A percentile compares a stretch with the other conserved stretches of the same genome.
Evolutionary conservation across 1,140 invertebrate genomes (phyloP).

Genomic region (Calephelis virginiensis): DNA sequence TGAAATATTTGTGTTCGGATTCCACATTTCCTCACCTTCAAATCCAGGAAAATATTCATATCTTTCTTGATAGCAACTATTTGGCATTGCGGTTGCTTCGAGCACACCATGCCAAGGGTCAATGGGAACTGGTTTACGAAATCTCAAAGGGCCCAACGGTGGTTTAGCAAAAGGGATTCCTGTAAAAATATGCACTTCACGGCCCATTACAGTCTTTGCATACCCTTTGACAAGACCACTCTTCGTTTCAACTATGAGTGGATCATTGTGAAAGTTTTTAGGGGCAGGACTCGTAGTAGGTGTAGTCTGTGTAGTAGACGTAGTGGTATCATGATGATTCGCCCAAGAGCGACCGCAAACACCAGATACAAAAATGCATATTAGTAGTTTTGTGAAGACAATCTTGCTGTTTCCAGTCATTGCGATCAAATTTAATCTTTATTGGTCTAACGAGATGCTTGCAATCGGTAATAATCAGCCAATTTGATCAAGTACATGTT

Average conservation of each 20-base stretch:
- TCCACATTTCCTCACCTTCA: conserved; percentile 97
- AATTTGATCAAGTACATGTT: conserved; percentile 64
- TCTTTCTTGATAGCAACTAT: conserved; percentile 91
- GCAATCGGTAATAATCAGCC: conserved; percentile 65
- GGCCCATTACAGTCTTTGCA: conserved; percentile 86
- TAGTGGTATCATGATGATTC: conserved; percentile 75
- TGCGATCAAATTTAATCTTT: conserved; percentile 33
- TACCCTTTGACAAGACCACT: conserved; percentile 88
- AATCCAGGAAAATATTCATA: conserved; percentile 94
- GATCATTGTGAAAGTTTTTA: conserved; percentile 82
- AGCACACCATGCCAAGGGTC: conserved; percentile 92
- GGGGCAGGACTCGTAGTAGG: conserved; percentile 73
- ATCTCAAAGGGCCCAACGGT: conserved; percentile 91
- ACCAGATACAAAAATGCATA: conserved; percentile 51
- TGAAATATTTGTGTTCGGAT: conserved; percentile 93
- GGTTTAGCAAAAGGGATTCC: conserved; percentile 97
- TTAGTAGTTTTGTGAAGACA: conserved; percentile 62
- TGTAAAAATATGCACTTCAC: conserved; percentile 93
- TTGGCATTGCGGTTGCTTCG: conserved; percentile 87
- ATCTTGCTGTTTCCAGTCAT: conserved; percentile 63
- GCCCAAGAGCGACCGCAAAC: conserved; percentile 71
- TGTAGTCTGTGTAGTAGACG: conserved; percentile 73
- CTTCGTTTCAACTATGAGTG: conserved; percentile 88
- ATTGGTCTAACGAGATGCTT: conserved; percentile 48
- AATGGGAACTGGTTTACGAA: conserved; percentile 90